Conservation (phyloP, 2,113 vertebrate genomes). For the Azemiops feae region DNA sequence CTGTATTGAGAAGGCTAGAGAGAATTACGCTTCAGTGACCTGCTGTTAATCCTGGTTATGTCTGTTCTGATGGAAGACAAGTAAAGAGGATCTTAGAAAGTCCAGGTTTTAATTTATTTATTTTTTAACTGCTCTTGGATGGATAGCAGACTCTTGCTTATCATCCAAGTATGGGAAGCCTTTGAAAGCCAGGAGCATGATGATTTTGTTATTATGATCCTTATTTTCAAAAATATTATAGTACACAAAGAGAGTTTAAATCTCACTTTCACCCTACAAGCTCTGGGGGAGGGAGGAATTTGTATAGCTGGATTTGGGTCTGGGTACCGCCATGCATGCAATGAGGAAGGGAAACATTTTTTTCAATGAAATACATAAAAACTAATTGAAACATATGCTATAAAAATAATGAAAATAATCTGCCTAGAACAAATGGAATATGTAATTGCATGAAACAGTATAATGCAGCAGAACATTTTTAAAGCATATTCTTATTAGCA, state of each 20-base stretch:
- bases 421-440: slow-evolving; percentile 24
- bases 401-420: slow-evolving; percentile 25
- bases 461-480: slow-evolving; percentile 14
- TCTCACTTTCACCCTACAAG: not conserved
- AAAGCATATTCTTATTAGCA: slow-evolving; percentile 39
- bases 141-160: not conserved
- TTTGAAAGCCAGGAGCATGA: not conserved
- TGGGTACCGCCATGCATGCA: not conserved
- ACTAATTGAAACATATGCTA: not conserved
- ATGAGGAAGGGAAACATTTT: not conserved
- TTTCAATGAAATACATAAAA: slow-evolving; percentile 3
- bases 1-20: not conserved
- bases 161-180: not conserved
- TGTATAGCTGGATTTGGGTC: not conserved
- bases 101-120: not conserved
- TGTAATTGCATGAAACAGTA: slow-evolving; percentile 7
- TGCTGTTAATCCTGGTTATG: not conserved
- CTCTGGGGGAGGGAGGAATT: not conserved
- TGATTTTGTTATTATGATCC: not conserved
- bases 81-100: not conserved
- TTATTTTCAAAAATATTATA: not conserved
- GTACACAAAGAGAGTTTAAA: not conserved
- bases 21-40: not conserved
- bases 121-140: not conserved
- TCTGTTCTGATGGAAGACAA: not conserved